Evolutionary conservation across 2,797 vertebrate species (phyloP).

Genomic region (Chaenodraco wilsoni): DNA sequence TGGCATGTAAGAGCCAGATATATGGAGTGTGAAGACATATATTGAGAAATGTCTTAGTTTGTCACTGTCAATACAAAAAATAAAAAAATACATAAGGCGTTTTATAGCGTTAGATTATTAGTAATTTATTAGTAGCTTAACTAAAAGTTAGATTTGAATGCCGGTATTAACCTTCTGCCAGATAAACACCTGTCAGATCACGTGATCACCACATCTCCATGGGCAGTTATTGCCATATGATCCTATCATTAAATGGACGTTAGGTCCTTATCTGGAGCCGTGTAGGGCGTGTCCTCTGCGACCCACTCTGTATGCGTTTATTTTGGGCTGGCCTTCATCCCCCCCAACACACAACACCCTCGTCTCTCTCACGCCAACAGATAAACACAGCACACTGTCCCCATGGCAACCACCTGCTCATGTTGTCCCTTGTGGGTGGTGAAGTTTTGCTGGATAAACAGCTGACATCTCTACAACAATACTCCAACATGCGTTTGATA

Average conservation of each 20-base stretch:
- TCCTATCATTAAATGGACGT: conserved; percentile 65
- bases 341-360: conserved; percentile 29
- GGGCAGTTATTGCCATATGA: conserved; percentile 45
- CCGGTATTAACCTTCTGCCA: conserved; percentile 8
- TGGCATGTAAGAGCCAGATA: not conserved
- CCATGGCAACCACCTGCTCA: conserved; percentile 72
- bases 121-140: not conserved
- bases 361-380: conserved; percentile 62
- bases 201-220: conserved; percentile 13
- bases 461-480: conserved; percentile 60
- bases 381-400: conserved; percentile 73
- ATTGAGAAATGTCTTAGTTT: not conserved
- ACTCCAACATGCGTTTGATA: not conserved
- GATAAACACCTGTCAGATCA: conserved; percentile 45
- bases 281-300: conserved; percentile 32
- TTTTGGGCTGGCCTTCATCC: conserved; percentile 80
- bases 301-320: conserved; percentile 71
- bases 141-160: conserved; percentile 1
- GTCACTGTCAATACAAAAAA: not conserved
- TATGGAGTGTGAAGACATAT: not conserved
- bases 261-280: conserved; percentile 73
- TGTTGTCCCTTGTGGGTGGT: conserved; percentile 45
- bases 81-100: not conserved
- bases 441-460: conserved; percentile 58
- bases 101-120: not conserved